These are phyloP conservation scores for Drosophila austrosaltans DNA, from an alignment of 2,888 invertebrate species.

Conservation along the genomic window DNA sequence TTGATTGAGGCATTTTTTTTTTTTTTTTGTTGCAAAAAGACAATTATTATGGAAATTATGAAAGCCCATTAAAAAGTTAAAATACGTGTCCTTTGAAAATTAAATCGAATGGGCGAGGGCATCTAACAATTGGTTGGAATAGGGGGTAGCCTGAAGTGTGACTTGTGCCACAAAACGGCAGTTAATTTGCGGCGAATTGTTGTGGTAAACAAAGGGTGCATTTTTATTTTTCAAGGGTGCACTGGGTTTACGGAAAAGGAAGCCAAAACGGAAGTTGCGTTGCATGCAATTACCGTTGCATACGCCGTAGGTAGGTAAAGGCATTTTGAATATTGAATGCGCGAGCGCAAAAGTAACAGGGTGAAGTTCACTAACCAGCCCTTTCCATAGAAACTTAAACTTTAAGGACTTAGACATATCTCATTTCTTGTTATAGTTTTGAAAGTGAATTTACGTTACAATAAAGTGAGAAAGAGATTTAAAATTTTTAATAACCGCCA, in stretches of 20 bases:
- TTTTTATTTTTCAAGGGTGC: background rate
- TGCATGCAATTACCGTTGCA: slow-evolving; percentile 7
- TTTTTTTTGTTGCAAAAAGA: slow-evolving; percentile 43
- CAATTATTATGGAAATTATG: slow-evolving; percentile 48
- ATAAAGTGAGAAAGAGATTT: background rate
- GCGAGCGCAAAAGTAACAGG: background rate
- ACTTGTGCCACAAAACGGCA: background rate
- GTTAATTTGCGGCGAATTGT: slow-evolving; percentile 2
- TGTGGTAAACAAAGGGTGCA: slow-evolving; percentile 3
- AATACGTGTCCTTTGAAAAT: background rate
- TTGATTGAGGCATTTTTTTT: slow-evolving; percentile 58
- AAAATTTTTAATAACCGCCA: background rate
- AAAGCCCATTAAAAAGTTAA: slow-evolving; percentile 38
- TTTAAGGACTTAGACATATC: background rate
- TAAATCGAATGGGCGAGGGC: no score
- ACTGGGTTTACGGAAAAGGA: slow-evolving; percentile 2
- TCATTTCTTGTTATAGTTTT: no score
- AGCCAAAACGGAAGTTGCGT: slow-evolving; percentile 6
- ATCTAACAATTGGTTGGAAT: no score
- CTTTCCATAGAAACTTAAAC: background rate
- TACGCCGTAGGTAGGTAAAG: background rate
- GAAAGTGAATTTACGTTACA: no score
- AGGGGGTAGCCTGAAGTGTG: background rate
- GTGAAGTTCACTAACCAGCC: background rate
- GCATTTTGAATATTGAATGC: background rate